Percentiles rank a stretch among this genome's conserved stretches.
Conservation (phyloP, 35 echinoderm and acorn worm genomes). For the Ophioderma brevispina region DNA sequence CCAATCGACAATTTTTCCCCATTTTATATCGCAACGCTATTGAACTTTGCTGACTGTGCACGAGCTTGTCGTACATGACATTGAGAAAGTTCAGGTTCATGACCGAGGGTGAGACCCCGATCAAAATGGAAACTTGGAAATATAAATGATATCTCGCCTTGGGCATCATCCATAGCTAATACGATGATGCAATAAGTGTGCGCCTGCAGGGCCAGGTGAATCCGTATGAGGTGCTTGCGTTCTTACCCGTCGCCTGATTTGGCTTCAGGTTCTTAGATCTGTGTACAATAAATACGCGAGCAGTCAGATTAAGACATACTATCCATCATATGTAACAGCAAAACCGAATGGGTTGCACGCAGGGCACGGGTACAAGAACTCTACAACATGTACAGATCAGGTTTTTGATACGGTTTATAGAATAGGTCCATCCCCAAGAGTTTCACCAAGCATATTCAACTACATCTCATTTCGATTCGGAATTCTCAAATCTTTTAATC, state of each 20-base stretch:
- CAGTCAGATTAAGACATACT: conserved; percentile 10
- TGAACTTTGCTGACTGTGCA: neutral
- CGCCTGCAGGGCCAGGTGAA: neutral
- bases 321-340: neutral
- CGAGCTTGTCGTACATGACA: neutral
- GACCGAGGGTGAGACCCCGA: conserved; percentile 1
- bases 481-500: conserved; percentile 12
- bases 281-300: conserved; percentile 2
- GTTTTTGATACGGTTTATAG: neutral
- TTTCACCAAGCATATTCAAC: neutral
- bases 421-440: neutral
- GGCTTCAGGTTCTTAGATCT: neutral
- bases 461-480: neutral
- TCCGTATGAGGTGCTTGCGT: neutral
- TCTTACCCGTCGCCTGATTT: neutral
- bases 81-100: conserved; percentile 7
- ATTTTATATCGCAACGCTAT: no score
- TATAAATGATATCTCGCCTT: neutral
- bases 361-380: neutral
- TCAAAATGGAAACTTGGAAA: conserved; percentile 10
- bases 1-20: no score
- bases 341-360: conserved; percentile 2
- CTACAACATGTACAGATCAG: neutral
- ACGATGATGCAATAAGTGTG: conserved; percentile 4
- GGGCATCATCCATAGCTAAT: conserved; percentile 1